Evolutionary conservation across 2,113 vertebrate species (phyloP).

Genomic region (Chaetura pelagica): DNA sequence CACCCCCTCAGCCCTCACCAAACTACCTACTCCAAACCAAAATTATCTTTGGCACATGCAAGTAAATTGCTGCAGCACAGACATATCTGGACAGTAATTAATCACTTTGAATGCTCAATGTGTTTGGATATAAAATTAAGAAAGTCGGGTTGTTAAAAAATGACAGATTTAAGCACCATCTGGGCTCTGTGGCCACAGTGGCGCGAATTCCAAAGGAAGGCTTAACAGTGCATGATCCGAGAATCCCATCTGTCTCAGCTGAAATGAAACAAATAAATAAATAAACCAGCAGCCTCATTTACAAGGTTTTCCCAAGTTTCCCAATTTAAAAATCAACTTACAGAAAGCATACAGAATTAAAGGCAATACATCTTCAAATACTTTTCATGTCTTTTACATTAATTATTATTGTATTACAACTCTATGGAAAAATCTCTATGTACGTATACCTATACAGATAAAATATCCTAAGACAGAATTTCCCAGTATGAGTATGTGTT

Average conservation of each 20-base stretch:
- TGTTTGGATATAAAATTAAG: constrained; percentile 84
- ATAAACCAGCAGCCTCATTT: constrained; percentile 58
- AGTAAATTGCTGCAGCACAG: constrained; percentile 65
- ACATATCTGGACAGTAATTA: constrained; percentile 81
- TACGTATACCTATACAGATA: background rate
- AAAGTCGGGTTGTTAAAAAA: constrained; percentile 83
- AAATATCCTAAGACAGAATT: background rate
- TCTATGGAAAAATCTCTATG: background rate
- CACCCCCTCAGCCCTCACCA: background rate
- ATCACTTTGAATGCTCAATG: constrained; percentile 78
- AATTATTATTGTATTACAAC: background rate
- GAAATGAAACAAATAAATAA: constrained; percentile 75
- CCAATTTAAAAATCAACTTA: constrained; percentile 35
- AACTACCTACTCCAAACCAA: background rate
- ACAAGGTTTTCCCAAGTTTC: constrained; percentile 54
- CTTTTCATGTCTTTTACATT: accelerated
- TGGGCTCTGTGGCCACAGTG: constrained; percentile 82
- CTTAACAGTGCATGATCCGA: constrained; percentile 84
- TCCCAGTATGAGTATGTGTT: background rate
- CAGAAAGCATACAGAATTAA: background rate
- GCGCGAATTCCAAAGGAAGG: constrained; percentile 85
- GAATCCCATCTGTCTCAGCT: constrained; percentile 84
- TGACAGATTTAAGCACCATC: constrained; percentile 87
- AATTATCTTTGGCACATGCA: constrained; percentile 33
- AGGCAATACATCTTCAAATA: background rate